These are phyloP conservation scores for Eumaeus atala DNA, from an alignment of 1,140 invertebrate genomes.

Conservation along the genomic window DNA sequence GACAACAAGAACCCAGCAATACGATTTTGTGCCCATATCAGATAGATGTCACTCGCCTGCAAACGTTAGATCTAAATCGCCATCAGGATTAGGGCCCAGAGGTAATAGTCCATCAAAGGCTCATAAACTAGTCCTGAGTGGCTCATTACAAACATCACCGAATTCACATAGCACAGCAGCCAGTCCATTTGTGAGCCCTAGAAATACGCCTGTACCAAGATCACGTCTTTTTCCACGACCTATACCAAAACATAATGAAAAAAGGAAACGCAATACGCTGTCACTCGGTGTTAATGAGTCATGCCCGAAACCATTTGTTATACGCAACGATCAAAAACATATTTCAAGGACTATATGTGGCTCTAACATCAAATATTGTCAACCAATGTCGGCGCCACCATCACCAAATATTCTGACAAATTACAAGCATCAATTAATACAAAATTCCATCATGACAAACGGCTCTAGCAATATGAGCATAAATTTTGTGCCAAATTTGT, in stretches of 20 bases:
- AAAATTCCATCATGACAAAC: constrained; percentile 55
- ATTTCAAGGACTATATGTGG: constrained; percentile 48
- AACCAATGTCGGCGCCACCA: constrained; percentile 76
- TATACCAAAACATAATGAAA: constrained; percentile 55
- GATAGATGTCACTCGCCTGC: constrained; percentile 80
- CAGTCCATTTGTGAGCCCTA: constrained; percentile 90
- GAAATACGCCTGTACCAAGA: constrained; percentile 82
- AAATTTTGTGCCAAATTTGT: constrained; percentile 51
- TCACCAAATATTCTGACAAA: constrained; percentile 72
- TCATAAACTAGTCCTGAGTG: constrained; percentile 63
- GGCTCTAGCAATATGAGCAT: constrained; percentile 46
- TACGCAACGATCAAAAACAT: constrained; percentile 65
- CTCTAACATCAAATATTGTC: constrained; percentile 52
- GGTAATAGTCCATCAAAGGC: constrained; percentile 60
- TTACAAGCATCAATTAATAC: constrained; percentile 56
- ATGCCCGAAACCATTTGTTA: constrained; percentile 53
- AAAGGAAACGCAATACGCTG: constrained; percentile 48
- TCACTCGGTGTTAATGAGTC: constrained; percentile 45
- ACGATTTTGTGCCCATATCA: constrained; percentile 89
- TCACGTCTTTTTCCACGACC: constrained; percentile 57
- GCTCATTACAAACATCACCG: constrained; percentile 60
- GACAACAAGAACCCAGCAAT: constrained; percentile 80
- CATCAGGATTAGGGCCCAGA: constrained; percentile 46
- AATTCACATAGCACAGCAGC: constrained; percentile 65
- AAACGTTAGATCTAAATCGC: constrained; percentile 62